phyloP scores from a whole-genome alignment of 2,113 vertebrate genomes.

The Oxygymnocypris stewartii region DNA sequence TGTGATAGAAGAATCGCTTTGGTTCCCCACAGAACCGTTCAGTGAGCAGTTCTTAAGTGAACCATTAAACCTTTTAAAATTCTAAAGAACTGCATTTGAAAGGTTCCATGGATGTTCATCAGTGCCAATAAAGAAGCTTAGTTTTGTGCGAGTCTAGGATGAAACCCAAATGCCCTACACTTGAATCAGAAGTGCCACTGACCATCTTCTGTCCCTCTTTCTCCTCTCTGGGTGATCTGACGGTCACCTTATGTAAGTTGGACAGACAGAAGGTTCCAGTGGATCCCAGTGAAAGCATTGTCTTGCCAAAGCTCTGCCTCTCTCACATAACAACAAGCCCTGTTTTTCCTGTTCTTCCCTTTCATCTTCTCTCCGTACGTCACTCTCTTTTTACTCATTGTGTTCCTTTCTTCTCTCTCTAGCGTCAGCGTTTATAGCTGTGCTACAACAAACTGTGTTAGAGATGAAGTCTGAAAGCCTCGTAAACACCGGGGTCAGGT shows the following conservation, averaged over 20 bases:
- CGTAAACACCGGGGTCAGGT: constrained; percentile 36
- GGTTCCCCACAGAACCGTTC: neutral
- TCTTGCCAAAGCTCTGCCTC: constrained; percentile 35
- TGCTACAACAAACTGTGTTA: constrained; percentile 27
- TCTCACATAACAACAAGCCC: neutral
- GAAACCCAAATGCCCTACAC: neutral
- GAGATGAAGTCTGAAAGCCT: constrained; percentile 26
- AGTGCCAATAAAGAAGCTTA: neutral
- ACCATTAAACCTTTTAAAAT: too few relatives aligned
- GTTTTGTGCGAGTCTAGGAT: neutral
- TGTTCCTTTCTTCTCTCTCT: neutral
- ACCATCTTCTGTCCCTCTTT: neutral
- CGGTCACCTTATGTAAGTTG: neutral
- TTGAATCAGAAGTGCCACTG: neutral
- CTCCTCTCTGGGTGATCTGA: neutral
- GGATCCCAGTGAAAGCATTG: constrained; percentile 10
- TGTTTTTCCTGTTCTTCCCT: neutral
- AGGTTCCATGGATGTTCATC: too few relatives aligned
- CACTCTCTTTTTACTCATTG: constrained; percentile 6
- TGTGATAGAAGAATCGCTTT: too few relatives aligned
- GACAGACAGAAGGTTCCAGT: neutral
- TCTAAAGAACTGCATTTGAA: too few relatives aligned
- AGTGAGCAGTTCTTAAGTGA: neutral
- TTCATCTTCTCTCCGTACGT: constrained; percentile 20
- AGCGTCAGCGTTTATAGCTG: constrained; percentile 1